Conservation (phyloP, 2,113 vertebrate species). For the Carlito syrichta region DNA sequence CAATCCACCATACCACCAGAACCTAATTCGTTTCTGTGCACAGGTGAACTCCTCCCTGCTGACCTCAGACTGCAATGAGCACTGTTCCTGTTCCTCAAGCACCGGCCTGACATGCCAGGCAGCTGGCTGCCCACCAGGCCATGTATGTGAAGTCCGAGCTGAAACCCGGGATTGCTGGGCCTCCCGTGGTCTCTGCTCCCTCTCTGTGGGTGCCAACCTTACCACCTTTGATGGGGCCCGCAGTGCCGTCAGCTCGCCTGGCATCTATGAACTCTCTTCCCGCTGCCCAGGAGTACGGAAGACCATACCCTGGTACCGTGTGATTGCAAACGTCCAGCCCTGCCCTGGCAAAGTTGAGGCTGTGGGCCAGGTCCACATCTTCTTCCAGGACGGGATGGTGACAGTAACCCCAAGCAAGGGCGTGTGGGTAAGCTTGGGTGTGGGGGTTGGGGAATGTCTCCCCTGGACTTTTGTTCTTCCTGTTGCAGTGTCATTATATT, state of each 20-base stretch:
- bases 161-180: constrained; percentile 58
- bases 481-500: not conserved
- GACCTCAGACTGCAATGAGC: constrained; percentile 52
- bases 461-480: not conserved
- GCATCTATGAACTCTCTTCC: constrained; percentile 69
- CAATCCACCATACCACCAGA: rapidly evolving
- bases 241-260: not conserved
- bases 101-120: constrained; percentile 24
- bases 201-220: constrained; percentile 43
- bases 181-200: constrained; percentile 44
- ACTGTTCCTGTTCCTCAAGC: constrained; percentile 61
- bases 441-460: not conserved
- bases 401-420: constrained; percentile 35
- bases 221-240: constrained; percentile 71
- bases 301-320: constrained; percentile 63
- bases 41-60: constrained; percentile 66
- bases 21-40: not conserved
- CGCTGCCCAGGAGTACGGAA: constrained; percentile 34
- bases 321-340: constrained; percentile 66
- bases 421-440: constrained; percentile 71
- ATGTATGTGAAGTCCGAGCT: constrained; percentile 38
- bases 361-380: constrained; percentile 46
- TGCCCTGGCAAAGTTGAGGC: not conserved
- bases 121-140: constrained; percentile 32
- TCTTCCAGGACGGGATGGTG: constrained; percentile 59